Evolutionary conservation across 2,888 invertebrate species (phyloP), one percentile per base, ranked within the genome.

Genomic region (Sphinx pinastri): DNA sequence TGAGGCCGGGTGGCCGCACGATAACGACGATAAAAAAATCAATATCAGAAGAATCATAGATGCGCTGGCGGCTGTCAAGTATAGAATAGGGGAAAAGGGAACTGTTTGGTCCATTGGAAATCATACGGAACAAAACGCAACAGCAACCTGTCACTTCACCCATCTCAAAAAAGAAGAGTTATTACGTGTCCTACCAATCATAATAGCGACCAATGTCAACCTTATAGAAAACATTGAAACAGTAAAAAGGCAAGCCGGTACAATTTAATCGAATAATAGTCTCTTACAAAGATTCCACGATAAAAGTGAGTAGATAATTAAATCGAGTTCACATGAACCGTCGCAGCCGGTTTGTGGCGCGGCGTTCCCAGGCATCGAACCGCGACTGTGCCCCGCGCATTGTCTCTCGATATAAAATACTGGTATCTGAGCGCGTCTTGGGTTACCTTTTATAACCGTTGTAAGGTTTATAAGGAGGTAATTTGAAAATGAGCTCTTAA

Each of bases 351-450:
- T 73, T 76, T 67, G 70, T 71, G 76, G 74, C 76, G 67, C 70
- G 38, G 55, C 68, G 75, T 90, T 92, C 91, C 80, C 91, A 92
- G 81, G 88, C 91, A 81, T 51, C 87, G 81, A 76, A 87, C 84
- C 90, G 88, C 74, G 83, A 88, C 88, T 74, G 70, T 10, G 5
- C 63, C 63, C 31, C n/a, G 31, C 54, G 19, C 60, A 60, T 69
- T 69, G 69, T 69, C 45, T 52, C 49, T 67, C 52, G 68, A 63
- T 60, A 69, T 63, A 69, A 49, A 57, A 68, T 52, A 51, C 59
- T 49, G 63, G 49, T 19, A 49, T 63, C 47, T 31, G 16, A 16
- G 38, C 13, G 8, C 52, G 52, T 68, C 68, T 68, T 60, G 6
- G 3, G 52, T 68, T 68, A 45, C 60, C 59, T 69, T 52, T 60